Conservation (phyloP, 2,797 vertebrate species). For the Diglossa cyanea region DNA sequence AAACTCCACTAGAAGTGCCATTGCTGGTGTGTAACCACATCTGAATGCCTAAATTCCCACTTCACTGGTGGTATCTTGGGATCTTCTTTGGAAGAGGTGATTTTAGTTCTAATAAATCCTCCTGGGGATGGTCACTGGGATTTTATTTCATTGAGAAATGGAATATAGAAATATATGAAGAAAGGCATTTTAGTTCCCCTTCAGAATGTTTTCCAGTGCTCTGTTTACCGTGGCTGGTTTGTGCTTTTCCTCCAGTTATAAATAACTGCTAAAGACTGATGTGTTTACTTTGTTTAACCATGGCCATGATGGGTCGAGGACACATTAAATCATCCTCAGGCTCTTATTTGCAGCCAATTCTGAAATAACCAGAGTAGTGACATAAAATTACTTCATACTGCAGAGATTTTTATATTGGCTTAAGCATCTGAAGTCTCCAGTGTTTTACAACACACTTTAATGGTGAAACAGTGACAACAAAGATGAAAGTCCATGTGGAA, state of each 20-base stretch:
- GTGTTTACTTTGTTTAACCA: constrained; percentile 68
- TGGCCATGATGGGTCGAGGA: constrained; percentile 55
- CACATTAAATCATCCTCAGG: constrained; percentile 63
- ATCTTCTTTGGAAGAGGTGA: not conserved
- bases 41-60: not conserved
- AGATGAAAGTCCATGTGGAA: not conserved
- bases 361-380: constrained; percentile 38
- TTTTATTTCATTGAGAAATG: not conserved
- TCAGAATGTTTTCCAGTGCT: not conserved
- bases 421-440: constrained; percentile 33
- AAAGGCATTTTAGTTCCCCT: not conserved
- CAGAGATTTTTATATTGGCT: constrained; percentile 41
- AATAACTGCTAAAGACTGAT: constrained; percentile 61
- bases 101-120: not conserved
- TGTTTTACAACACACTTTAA: constrained; percentile 32
- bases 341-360: constrained; percentile 57
- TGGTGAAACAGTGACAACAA: not conserved
- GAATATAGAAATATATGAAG: not conserved
- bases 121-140: not conserved
- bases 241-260: constrained; percentile 39
- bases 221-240: not conserved
- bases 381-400: constrained; percentile 56
- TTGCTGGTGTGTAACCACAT: not conserved
- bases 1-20: not conserved
- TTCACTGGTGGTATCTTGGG: not conserved